Base-by-base conservation (phyloP, 2,888 invertebrate species). In the Eilema griseolum region DNA sequence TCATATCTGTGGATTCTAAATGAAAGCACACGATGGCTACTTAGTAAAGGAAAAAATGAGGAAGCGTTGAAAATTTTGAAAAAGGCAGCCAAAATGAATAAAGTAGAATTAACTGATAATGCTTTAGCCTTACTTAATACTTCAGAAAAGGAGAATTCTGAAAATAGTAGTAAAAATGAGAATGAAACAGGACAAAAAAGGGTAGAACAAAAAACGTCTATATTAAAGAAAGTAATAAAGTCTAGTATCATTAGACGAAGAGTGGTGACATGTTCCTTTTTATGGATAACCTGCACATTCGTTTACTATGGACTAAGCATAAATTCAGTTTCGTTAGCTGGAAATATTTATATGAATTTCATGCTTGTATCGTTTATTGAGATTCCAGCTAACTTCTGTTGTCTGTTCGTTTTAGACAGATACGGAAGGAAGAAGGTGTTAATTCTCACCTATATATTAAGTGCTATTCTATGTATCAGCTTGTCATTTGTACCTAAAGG, bases 301-400 rank as follows among this genome's bases (percentile, higher is more conserved):
- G 97, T 98, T 8, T 98, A 97, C 86, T 98, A 98, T 81, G 98
- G 98, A 0, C 89, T 98, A 20, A 97, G 97, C 0, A 95, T 98
- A 70, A 98, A 97, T 87, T 97, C 98, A 0, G 97, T 97, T 3
- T 96, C 97, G 0, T 90, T 98, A 68, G 96, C 96, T 59, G 98
- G 98, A 0, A 97, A 98, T 87, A 97, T 97, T 84, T 98, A 98
- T 86, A 86, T 97, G 14, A 98, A 98, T 89, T 98, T 98, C 82
- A 97, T 98, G 82, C 93, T 86, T 89, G 96, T 89, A 86, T 96
- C 86, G 82, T 96, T 90, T 64, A 96, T 97, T 23, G 98, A 98
- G 88, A 96, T 98, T 72, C 98, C 98, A 0, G 97, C 97, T 0
- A 97, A 97, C 83, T 89, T 97, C 60, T 84, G 96, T 65, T 97